A percentile compares a stretch with the other conserved stretches of the same genome.
These are phyloP conservation scores for Lepilemur ruficaudatus DNA, from an alignment of 2,797 vertebrate genomes.

Conservation along the genomic window DNA sequence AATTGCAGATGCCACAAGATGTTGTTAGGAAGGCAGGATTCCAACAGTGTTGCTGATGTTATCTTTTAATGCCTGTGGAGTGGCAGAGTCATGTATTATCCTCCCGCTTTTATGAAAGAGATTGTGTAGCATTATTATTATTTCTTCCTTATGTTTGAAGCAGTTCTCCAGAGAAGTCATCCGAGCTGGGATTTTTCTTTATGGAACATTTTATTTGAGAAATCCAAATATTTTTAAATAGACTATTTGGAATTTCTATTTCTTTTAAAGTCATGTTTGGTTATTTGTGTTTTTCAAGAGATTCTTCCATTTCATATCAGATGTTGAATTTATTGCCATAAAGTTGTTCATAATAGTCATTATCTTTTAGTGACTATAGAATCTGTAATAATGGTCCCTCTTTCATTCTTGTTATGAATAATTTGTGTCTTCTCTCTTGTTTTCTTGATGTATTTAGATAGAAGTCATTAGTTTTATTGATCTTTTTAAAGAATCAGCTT, in stretches of 20 bases:
- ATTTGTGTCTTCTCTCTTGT: background rate
- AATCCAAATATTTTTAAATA: background rate
- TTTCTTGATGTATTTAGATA: background rate
- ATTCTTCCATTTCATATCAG: background rate
- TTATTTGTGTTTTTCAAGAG: background rate
- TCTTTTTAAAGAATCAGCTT: background rate
- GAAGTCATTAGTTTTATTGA: background rate
- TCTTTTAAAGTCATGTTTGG: background rate
- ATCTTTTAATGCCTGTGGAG: background rate
- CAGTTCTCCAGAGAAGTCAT: background rate
- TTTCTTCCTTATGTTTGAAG: background rate
- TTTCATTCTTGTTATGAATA: background rate
- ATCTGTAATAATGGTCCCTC: background rate
- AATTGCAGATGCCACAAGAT: background rate
- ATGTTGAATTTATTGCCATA: background rate
- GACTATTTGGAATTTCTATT: background rate
- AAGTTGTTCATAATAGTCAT: background rate
- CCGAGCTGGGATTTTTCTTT: background rate
- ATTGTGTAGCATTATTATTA: background rate
- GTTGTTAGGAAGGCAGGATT: background rate
- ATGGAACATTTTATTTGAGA: background rate
- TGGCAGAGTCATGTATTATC: background rate
- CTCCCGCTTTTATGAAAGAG: background rate
- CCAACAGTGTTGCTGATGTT: background rate
- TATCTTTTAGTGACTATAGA: background rate